Percentiles rank a stretch among this genome's conserved stretches.
Evolutionary conservation across 2,113 vertebrate genomes (phyloP).

Genomic region (Ovibos moschatus): DNA sequence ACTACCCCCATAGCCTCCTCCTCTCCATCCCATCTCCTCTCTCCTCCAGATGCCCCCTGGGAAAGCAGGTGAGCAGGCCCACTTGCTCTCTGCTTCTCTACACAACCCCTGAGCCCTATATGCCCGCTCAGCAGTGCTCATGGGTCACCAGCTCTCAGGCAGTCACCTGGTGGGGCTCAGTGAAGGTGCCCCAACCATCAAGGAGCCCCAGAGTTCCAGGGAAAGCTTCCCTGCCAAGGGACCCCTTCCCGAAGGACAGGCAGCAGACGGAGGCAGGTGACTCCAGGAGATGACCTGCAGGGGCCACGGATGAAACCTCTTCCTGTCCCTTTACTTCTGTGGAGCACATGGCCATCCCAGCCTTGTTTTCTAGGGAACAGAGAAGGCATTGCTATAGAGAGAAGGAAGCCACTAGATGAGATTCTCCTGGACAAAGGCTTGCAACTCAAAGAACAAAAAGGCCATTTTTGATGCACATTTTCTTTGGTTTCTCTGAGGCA

Average conservation of each 20-base stretch:
- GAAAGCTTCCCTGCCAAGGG: neutral
- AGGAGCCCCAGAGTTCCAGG: neutral
- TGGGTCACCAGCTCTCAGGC: neutral
- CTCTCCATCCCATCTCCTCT: neutral
- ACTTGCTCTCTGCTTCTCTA: neutral
- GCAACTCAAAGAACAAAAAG: neutral
- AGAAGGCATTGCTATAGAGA: rapidly evolving
- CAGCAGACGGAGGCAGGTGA: neutral
- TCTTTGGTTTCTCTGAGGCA: neutral
- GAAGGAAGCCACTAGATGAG: no score
- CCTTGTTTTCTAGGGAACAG: neutral
- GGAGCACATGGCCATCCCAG: neutral
- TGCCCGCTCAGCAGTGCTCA: neutral
- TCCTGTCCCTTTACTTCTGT: neutral
- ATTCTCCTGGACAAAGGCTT: neutral
- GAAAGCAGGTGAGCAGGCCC: neutral
- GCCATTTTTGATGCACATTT: neutral
- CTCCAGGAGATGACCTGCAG: neutral
- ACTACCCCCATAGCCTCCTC: neutral
- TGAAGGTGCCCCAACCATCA: rapidly evolving
- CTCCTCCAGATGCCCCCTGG: neutral
- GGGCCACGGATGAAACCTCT: neutral
- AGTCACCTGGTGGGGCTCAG: neutral
- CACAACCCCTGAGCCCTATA: neutral
- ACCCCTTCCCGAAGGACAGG: neutral